A percentile compares a stretch with the other conserved stretches of the same genome.
Evolutionary conservation across 1,140 invertebrate species (phyloP).

Genomic region (Ips nitidus): DNA sequence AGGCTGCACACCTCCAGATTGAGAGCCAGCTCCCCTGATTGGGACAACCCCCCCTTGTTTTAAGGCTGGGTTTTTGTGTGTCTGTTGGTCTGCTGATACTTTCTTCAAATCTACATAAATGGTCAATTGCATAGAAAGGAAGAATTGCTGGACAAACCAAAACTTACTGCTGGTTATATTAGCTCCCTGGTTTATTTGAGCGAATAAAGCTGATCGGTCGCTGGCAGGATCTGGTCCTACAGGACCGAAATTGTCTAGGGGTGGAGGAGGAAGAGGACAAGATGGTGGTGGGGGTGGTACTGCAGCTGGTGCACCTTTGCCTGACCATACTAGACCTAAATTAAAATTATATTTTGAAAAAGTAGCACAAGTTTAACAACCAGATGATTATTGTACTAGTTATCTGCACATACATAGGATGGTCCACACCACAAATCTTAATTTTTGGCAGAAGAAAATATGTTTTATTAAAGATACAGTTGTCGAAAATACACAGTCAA

Average conservation of each 20-base stretch:
- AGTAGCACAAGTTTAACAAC: neutral
- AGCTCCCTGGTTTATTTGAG: slow-evolving; percentile 89
- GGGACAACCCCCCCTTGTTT: slow-evolving; percentile 79
- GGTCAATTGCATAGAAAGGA: neutral
- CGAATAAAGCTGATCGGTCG: slow-evolving; percentile 84
- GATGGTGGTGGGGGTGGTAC: slow-evolving; percentile 68
- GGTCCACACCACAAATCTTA: too few species aligned
- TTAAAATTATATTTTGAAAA: neutral
- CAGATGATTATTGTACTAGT: neutral
- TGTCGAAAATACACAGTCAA: neutral
- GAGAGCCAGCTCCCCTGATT: slow-evolving; percentile 64
- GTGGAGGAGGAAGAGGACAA: slow-evolving; percentile 67
- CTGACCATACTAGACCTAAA: slow-evolving; percentile 79
- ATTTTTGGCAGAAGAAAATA: too few species aligned
- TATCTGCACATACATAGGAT: too few species aligned
- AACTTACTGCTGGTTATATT: slow-evolving; percentile 74
- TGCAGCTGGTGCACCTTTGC: slow-evolving; percentile 53
- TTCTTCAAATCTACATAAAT: slow-evolving; percentile 72
- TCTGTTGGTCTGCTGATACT: slow-evolving; percentile 98
- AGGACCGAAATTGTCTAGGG: slow-evolving; percentile 61
- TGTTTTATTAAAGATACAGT: neutral
- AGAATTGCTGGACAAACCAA: neutral
- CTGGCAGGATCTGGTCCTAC: slow-evolving; percentile 53
- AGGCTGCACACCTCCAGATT: neutral
- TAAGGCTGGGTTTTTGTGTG: slow-evolving; percentile 94